A percentile compares a stretch with the other conserved stretches of the same genome.
Evolutionary conservation across 2,113 vertebrate genomes (phyloP).

Genomic region (Eolophus roseicapilla): DNA sequence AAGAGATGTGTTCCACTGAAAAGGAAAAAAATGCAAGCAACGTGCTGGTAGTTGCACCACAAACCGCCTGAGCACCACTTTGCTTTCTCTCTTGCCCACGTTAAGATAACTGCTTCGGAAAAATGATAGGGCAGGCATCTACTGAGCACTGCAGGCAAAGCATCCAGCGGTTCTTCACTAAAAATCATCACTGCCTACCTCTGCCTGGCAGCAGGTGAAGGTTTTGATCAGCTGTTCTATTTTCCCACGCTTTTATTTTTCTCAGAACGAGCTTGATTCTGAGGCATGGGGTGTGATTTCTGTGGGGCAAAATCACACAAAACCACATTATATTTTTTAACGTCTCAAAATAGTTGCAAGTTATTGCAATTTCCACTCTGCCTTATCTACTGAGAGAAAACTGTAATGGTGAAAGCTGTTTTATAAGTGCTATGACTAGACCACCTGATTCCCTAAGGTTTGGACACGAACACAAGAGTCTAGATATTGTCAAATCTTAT

Average conservation of each 20-base stretch:
- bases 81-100: neutral
- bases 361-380: neutral
- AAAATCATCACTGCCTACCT: neutral
- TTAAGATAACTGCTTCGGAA: neutral
- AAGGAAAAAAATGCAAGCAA: neutral
- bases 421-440: neutral
- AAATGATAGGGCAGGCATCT: neutral
- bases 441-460: neutral
- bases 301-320: fast-evolving
- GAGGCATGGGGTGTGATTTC: neutral
- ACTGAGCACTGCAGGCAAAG: neutral
- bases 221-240: neutral
- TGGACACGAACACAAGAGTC: neutral
- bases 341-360: neutral
- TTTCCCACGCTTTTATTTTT: neutral
- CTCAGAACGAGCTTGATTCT: neutral
- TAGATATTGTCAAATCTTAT: neutral
- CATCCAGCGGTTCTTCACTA: neutral
- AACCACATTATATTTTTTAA: neutral
- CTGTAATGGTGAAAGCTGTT: neutral
- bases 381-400: neutral
- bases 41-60: neutral
- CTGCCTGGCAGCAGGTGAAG: neutral
- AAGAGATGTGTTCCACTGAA: neutral
- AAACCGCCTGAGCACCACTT: neutral